Percentiles rank a stretch among this genome's conserved stretches.
These are phyloP conservation scores for Zaprionus capensis DNA, from an alignment of 1,140 invertebrate genomes.

Conservation along the genomic window DNA sequence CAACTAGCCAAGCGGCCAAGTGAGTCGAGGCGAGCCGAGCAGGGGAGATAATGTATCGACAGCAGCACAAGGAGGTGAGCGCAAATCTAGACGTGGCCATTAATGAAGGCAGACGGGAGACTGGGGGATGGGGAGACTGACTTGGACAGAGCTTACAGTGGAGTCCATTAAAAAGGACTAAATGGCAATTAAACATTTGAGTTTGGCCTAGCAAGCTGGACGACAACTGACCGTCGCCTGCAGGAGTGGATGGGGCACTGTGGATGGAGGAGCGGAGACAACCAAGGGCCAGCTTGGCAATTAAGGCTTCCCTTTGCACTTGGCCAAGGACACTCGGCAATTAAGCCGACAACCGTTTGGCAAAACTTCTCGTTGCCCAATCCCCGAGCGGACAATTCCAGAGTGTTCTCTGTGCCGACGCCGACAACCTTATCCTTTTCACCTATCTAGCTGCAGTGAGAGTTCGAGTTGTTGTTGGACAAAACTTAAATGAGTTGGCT, in stretches of 20 bases:
- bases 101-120: constrained; percentile 57
- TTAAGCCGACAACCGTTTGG: constrained; percentile 68
- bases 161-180: constrained; percentile 82
- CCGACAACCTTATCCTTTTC: constrained; percentile 69
- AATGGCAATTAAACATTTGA: constrained; percentile 81
- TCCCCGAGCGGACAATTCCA: constrained; percentile 60
- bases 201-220: constrained; percentile 41
- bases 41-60: constrained; percentile 53
- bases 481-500: constrained; percentile 78
- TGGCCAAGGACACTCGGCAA: constrained; percentile 75
- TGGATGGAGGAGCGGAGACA: not conserved
- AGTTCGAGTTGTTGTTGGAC: constrained; percentile 5
- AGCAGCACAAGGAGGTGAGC: constrained; percentile 67
- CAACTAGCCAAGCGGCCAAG: constrained; percentile 20
- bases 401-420: constrained; percentile 9
- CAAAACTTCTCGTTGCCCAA: constrained; percentile 64
- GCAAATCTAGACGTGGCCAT: constrained; percentile 73
- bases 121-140: not conserved
- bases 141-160: constrained; percentile 37
- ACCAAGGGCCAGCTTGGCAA: constrained; percentile 44
- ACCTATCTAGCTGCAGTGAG: constrained; percentile 62
- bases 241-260: not conserved
- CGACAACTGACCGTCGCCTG: constrained; percentile 31
- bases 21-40: constrained; percentile 1
- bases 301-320: constrained; percentile 72